Evolutionary conservation across 1,140 invertebrate genomes (phyloP).

Genomic region (Delia radicum): DNA sequence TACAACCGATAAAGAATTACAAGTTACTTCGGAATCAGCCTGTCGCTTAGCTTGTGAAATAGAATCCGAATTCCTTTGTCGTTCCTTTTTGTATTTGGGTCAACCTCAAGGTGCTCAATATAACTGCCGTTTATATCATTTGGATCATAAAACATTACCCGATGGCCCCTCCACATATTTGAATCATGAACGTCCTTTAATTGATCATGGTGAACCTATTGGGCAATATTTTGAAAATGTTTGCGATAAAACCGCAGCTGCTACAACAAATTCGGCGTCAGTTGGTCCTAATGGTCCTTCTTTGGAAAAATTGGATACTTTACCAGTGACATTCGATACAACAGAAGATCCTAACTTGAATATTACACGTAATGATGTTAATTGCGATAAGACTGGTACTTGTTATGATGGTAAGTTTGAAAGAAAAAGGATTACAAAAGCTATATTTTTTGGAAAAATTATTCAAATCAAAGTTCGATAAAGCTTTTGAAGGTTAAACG

Average conservation of each 20-base stretch:
- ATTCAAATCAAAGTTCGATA: neutral
- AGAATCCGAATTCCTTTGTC: constrained; percentile 89
- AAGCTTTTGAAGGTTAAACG: neutral
- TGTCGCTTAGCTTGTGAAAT: constrained; percentile 88
- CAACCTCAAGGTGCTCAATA: constrained; percentile 72
- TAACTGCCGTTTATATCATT: constrained; percentile 89
- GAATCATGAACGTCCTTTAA: constrained; percentile 82
- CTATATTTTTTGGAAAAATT: neutral
- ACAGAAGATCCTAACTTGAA: constrained; percentile 71
- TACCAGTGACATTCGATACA: constrained; percentile 72
- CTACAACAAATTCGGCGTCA: constrained; percentile 25
- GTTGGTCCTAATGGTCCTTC: constrained; percentile 50
- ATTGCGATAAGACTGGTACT: constrained; percentile 91
- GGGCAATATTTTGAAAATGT: constrained; percentile 88
- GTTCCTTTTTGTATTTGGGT: constrained; percentile 84
- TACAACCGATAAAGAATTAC: constrained; percentile 91
- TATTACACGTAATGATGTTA: constrained; percentile 73
- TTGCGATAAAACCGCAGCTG: constrained; percentile 66
- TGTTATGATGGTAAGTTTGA: constrained; percentile 81
- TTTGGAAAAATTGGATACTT: constrained; percentile 57
- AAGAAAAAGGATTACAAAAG: neutral
- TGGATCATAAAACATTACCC: constrained; percentile 88
- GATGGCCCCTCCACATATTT: constrained; percentile 88
- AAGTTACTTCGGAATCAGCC: constrained; percentile 79
- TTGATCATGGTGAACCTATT: constrained; percentile 86